Percentiles rank a stretch among this genome's conserved stretches.
phyloP scores from a whole-genome alignment of 2,797 vertebrate genomes.

The Cichlasoma orientale region DNA sequence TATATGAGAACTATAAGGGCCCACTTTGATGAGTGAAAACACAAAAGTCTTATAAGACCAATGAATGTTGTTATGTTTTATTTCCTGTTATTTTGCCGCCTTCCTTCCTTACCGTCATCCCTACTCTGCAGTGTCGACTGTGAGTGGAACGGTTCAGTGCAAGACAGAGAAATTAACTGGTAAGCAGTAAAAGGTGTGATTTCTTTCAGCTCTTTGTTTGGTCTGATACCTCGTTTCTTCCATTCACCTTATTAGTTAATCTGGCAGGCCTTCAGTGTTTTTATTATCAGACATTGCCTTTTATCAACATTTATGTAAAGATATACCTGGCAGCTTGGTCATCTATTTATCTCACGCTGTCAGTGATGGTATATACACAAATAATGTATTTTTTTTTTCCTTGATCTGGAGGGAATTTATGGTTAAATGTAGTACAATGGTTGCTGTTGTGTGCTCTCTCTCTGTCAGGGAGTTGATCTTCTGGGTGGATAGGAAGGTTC shows the following conservation, averaged over 20 bases:
- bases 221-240: not conserved
- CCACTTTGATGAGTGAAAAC: not conserved
- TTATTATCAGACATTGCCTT: not conserved
- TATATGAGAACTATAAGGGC: not conserved
- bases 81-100: not conserved
- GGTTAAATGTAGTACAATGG: not conserved
- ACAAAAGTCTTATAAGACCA: not conserved
- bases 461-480: conserved; percentile 89
- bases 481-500: conserved; percentile 92
- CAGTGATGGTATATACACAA: not conserved
- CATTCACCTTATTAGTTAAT: not conserved
- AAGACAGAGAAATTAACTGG: conserved; percentile 90
- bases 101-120: not conserved
- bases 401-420: not conserved
- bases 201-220: conserved; percentile 4
- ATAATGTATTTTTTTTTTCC: not conserved
- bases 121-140: conserved; percentile 84
- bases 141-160: conserved; percentile 80
- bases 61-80: not conserved
- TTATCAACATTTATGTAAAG: not conserved
- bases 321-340: not conserved
- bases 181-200: conserved; percentile 57
- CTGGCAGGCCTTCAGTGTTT: not conserved
- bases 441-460: conserved; percentile 11
- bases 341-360: not conserved